Evolutionary conservation across 2,797 vertebrate genomes (phyloP), one percentile per base, ranked within the genome.

Genomic region (Schizothorax lantsangensis): DNA sequence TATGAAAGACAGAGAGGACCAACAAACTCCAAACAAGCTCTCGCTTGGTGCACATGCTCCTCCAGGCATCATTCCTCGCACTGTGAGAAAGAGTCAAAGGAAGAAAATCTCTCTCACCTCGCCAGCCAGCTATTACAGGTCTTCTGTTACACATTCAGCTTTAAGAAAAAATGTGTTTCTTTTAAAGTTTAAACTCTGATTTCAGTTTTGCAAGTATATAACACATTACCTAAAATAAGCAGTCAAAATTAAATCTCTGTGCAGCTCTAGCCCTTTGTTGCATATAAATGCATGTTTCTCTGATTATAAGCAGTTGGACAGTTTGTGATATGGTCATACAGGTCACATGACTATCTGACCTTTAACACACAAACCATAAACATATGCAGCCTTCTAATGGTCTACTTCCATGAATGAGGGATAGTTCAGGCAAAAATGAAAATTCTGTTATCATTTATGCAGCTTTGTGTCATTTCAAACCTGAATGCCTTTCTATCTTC

Each of bases 1-100:
- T 96, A 94, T 97, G 95, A 94, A 97, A 91, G 88, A 96, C 93
- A 84, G 96, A 97, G 89, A 97, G 95, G 94, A 96, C 94, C 94
- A 96, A 85, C 87, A 97, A 95, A 94, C 96, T 96, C 91, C 95
- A 95, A 92, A 97, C 96, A 89, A 96, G 96, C 91, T 96, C 95
- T 92, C 94, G 93, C 93, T 95, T 96, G 94, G 95, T 96, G 91
- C 96, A 97, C 96, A 97, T 97, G 92, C 91, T 97, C 92, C 91
- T 90, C 93, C 88, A 91, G 95, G 92, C 95, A 96, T 96, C 95
- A 91, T 97, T 95, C 93, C 95, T 95, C 93, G 21, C 33, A 86
- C 88, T 92, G 92, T 94, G 92, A 92, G 75, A 59, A 66, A 23
- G n/a, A 77, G 30, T 72, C 49, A 78, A 80, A 82, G 75, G 38